Evolutionary conservation across 1,140 invertebrate genomes (phyloP), one percentile per base, ranked within the genome.

Genomic region (Trinorchestia longiramus): DNA sequence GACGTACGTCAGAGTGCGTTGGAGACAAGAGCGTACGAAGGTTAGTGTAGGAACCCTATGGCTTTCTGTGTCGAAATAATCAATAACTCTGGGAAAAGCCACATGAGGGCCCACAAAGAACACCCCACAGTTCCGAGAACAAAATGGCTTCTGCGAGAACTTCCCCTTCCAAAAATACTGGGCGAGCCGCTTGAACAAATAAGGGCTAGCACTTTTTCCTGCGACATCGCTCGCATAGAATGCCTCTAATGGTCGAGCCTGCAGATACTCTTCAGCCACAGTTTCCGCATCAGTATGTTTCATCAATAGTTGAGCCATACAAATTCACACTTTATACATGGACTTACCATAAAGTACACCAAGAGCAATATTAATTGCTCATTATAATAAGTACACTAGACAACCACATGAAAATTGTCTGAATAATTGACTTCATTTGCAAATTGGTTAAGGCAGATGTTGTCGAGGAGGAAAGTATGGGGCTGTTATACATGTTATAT

Each of bases 31-130:
- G 62, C 62, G 88, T 91, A 42, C 88, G 88, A 44, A 91, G 41
- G 88, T 91, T 43, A 44, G 11, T 91, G 6, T 42, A 91, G 88
- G 88, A 42, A 40, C 92, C 92, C 43, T 44, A 40, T 4, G 43
- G 92, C 43, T 94, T 43, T 43, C 36, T 44, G 19, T 43, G 40
- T 47, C 92, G 92, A 94, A 94, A 94, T 94, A 94, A 94, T 94
- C 92, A 94, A 94, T 94, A 94, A 94, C 92, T 94, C 92, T 45
- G 92, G 92, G 92, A 94, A 94, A 43, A 45, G 92, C 92, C 44
- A 45, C 92, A 94, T 42, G 43, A 94, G 92, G 92, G 23, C 43
- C 92, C 92, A 94, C 92, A 94, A 94, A 94, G 92, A 94, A 94
- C 92, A 94, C 43, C 92, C 43, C 44, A 45, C 44, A 94, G 92